A percentile compares a stretch with the other conserved stretches of the same genome.
Conservation (phyloP, 2,797 vertebrate genomes). For the Myotis pilosus region DNA sequence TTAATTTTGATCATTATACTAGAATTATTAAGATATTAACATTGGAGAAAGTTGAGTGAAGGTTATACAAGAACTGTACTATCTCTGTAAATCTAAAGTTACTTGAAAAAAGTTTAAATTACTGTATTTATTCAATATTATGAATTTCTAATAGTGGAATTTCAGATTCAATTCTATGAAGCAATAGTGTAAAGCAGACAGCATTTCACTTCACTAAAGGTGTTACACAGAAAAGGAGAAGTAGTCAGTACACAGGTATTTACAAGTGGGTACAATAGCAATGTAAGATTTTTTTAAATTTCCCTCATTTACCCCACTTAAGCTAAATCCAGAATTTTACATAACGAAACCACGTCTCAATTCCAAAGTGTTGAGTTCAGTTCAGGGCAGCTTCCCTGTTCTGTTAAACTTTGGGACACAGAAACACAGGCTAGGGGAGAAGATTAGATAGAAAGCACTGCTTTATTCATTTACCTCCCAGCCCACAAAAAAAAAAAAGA, state of each 20-base stretch:
- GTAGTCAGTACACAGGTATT: neutral
- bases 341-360: neutral
- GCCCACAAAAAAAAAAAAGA: neutral
- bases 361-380: neutral
- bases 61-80: neutral
- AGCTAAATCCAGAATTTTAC: slow-evolving; percentile 35
- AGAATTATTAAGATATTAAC: neutral
- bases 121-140: neutral
- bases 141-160: neutral
- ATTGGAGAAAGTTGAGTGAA: neutral
- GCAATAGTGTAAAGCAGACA: neutral
- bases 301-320: neutral
- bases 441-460: neutral
- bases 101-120: neutral
- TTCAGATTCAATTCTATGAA: neutral
- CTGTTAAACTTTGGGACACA: neutral
- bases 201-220: neutral
- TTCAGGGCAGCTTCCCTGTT: neutral
- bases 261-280: neutral
- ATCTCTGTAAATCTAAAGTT: slow-evolving; percentile 21
- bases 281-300: neutral
- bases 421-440: neutral
- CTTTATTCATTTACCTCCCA: neutral
- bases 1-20: neutral
- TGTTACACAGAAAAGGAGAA: neutral